These are phyloP conservation scores for Orius insidiosus DNA, from an alignment of 1,140 invertebrate genomes.

Conservation along the genomic window DNA sequence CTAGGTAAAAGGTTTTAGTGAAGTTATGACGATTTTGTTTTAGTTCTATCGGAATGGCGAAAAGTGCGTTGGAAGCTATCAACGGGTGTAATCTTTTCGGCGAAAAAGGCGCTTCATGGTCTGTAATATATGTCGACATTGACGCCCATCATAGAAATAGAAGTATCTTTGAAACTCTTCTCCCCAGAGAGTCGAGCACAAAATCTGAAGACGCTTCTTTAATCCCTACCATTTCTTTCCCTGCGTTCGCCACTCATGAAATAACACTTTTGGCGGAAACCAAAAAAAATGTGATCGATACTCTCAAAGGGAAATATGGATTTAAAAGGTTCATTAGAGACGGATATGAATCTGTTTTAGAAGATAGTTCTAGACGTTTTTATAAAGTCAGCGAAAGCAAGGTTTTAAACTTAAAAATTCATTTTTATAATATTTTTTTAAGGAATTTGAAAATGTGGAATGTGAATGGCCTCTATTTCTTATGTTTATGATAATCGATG, in stretches of 20 bases:
- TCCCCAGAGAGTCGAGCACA: constrained; percentile 94
- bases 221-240: constrained; percentile 86
- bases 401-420: constrained; percentile 28
- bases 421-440: constrained; percentile 15
- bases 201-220: constrained; percentile 86
- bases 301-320: constrained; percentile 77
- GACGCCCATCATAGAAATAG: constrained; percentile 98
- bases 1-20: constrained; percentile 36
- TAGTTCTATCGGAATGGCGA: constrained; percentile 77
- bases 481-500: constrained; percentile 90
- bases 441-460: constrained; percentile 92
- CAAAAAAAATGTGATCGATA: constrained; percentile 69
- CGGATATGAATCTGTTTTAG: constrained; percentile 79
- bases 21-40: background rate
- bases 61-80: constrained; percentile 93
- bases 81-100: constrained; percentile 99
- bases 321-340: constrained; percentile 92
- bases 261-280: constrained; percentile 70
- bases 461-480: constrained; percentile 97
- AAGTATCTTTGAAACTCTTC: constrained; percentile 95
- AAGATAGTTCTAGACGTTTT: constrained; percentile 58
- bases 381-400: constrained; percentile 53
- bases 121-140: constrained; percentile 97
- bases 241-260: constrained; percentile 95
- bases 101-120: constrained; percentile 91